Evolutionary conservation across 2,888 invertebrate species (phyloP), one percentile per base, ranked within the genome.

Genomic region (Oscheius sp.): DNA sequence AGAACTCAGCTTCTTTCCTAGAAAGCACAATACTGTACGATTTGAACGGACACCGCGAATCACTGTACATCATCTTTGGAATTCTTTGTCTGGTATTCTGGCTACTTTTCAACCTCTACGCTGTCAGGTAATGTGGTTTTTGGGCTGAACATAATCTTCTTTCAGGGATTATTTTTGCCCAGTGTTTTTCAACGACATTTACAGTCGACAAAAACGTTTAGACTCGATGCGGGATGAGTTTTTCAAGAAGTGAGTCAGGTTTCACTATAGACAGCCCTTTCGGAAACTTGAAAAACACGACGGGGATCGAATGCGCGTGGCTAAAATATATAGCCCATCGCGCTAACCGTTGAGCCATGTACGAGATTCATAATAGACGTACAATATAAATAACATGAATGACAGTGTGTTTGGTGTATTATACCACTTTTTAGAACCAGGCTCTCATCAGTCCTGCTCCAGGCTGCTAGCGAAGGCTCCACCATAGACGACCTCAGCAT

Each of bases 121-220:
- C 70, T 55, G 58, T 70, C 57, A 57, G 70, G 70, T 70, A 10
- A 57, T 53, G 32, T n/a, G 10, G 1, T 63, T 63, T 47, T 21
- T 21, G 50, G 50, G 42, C 21, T 51, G 10, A 50, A 29, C 29
- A 35, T 48, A 21, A 21, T 21, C 21, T 66, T 53, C 2, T 53
- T 66, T 70, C 48, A 70, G 70, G 48, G 70, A 70, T 48, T 70
- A 70, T 33, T 70, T 70, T 47, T 70, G 70, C 37, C 70, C 70
- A 21, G 58, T 70, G 4, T 58, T 70, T 33, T 70, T 70, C 32
- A 47, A 55, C 32, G 70, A 70, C 11, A 37, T 58, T 21, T 58
- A 57, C 58, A 70, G 29, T 47, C 32, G 70, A 70, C 21, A 48
- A 58, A 57, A 58, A 58, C 57, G 70, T 29, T 32, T 59, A 58